Conservation (phyloP, 2,888 invertebrate genomes). For the Polia nebulosa region DNA sequence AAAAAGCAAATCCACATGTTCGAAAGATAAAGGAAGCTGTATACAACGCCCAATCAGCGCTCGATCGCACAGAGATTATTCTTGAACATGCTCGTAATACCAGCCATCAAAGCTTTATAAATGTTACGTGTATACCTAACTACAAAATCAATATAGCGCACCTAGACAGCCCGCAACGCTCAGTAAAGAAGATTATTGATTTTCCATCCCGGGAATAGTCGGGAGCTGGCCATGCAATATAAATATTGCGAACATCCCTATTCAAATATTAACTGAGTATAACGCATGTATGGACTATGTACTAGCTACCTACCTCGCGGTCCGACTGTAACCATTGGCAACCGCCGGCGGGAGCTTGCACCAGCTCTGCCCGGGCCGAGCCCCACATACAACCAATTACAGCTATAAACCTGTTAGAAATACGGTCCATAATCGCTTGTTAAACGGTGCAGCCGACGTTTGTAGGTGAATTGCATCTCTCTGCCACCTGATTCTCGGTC, state of each 20-base stretch:
- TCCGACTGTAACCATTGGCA: conserved; percentile 79
- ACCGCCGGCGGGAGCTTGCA: conserved; percentile 73
- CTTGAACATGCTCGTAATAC: conserved; percentile 12
- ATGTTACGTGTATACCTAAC: conserved; percentile 28
- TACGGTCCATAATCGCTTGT: conserved; percentile 69
- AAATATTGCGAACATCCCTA: conserved; percentile 78
- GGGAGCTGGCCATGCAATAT: conserved; percentile 73
- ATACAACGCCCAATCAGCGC: conserved; percentile 28
- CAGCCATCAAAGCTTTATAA: conserved; percentile 29
- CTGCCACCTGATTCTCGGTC: conserved; percentile 75
- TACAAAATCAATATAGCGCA: conserved; percentile 41
- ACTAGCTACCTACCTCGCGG: conserved; percentile 61
- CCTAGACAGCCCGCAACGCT: conserved; percentile 61
- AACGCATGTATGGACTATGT: conserved; percentile 75
- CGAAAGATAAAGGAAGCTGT: conserved; percentile 23
- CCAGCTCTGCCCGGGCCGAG: conserved; percentile 69
- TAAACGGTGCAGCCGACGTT: conserved; percentile 55
- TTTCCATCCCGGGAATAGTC: conserved; percentile 70
- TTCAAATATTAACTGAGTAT: conserved; percentile 81
- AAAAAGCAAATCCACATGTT: conserved; percentile 9
- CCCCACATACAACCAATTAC: conserved; percentile 58
- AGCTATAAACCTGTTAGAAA: conserved; percentile 51
- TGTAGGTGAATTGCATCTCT: conserved; percentile 77
- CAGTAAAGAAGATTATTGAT: conserved; percentile 72
- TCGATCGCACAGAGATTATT: conserved; percentile 19